Evolutionary conservation across 23 tunicate species (phyloP).

Genomic region (Diplosoma virens): DNA sequence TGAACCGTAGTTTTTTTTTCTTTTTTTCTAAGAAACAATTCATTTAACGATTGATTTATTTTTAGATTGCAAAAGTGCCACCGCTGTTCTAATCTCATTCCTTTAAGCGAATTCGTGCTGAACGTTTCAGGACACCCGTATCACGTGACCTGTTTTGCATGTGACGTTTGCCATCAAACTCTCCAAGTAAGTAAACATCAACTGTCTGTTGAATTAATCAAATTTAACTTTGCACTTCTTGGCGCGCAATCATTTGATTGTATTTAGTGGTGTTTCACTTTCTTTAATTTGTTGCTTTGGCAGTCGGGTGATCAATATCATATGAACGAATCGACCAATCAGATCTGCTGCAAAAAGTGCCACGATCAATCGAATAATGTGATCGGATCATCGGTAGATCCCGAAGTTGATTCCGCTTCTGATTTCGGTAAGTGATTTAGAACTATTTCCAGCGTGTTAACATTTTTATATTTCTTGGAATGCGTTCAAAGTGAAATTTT

Average conservation of each 20-base stretch:
- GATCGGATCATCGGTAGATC: not conserved
- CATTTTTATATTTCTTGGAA: too few relatives aligned
- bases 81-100: not conserved
- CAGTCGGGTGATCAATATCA: conserved; percentile 79
- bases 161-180: not conserved
- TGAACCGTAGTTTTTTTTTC: too few relatives aligned
- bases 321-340: conserved; percentile 21
- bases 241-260: too few relatives aligned
- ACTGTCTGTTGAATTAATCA: too few relatives aligned
- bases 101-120: not conserved
- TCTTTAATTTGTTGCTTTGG: not conserved
- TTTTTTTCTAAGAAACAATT: too few relatives aligned
- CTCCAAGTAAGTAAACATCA: not conserved
- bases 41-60: not conserved
- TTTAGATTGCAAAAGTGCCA: conserved; percentile 14
- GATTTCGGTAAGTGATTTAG: conserved; percentile 68
- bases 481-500: too few relatives aligned
- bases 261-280: not conserved
- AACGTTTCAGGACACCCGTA: not conserved
- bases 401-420: conserved; percentile 38
- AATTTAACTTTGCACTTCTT: too few relatives aligned
- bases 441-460: too few relatives aligned
- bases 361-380: conserved; percentile 53
- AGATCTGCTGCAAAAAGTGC: conserved; percentile 69
- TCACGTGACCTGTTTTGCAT: conserved; percentile 6